These are phyloP conservation scores for Oscheius sp. DNA, from an alignment of 2,888 invertebrate genomes.

Conservation along the genomic window DNA sequence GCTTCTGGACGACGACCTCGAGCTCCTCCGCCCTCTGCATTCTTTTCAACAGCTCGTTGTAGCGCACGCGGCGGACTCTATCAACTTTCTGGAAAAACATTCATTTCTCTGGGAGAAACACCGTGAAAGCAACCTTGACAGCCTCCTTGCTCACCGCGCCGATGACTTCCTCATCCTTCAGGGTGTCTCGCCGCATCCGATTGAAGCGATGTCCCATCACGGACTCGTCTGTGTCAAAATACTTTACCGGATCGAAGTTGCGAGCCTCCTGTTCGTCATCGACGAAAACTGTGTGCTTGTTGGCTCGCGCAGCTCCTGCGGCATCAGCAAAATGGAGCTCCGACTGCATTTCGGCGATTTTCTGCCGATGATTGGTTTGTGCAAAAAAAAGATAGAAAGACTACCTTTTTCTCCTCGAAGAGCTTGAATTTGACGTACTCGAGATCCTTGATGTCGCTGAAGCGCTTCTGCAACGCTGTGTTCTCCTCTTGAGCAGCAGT, in stretches of 20 bases:
- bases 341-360: constrained; percentile 67
- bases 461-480: constrained; percentile 83
- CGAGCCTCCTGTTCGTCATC: constrained; percentile 66
- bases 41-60: constrained; percentile 69
- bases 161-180: constrained; percentile 46
- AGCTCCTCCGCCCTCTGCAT: constrained; percentile 68
- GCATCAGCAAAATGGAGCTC: constrained; percentile 64
- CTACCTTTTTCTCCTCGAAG: constrained; percentile 66
- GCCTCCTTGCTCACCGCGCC: constrained; percentile 51
- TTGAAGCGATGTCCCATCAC: constrained; percentile 82
- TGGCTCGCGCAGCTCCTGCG: constrained; percentile 37
- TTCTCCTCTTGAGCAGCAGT: constrained; percentile 77
- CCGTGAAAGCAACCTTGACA: constrained; percentile 41
- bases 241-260: constrained; percentile 81
- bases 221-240: constrained; percentile 83
- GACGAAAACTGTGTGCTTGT: constrained; percentile 67
- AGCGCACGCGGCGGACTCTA: constrained; percentile 57
- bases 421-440: constrained; percentile 87
- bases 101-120: neutral
- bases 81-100: constrained; percentile 57
- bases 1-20: constrained; percentile 62
- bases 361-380: constrained; percentile 46
- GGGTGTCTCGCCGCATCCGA: constrained; percentile 76
- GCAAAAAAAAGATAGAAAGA: constrained; percentile 43
- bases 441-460: constrained; percentile 91